A percentile compares a stretch with the other conserved stretches of the same genome.
These are phyloP conservation scores for Heliopora coerulea DNA, from an alignment of 92 coral and sea anemone genomes.

Conservation along the genomic window DNA sequence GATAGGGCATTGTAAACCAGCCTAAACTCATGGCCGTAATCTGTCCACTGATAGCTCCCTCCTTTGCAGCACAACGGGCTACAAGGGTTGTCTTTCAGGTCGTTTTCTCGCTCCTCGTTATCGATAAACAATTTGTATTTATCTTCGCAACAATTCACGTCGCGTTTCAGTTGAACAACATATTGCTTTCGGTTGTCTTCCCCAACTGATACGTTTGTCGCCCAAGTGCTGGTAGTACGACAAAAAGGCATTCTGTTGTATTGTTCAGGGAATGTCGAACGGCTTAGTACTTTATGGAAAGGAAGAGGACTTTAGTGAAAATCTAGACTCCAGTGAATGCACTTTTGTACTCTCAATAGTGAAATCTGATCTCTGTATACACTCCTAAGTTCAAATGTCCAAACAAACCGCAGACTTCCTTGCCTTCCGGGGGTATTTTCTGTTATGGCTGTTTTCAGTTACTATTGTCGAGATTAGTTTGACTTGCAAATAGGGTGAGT, in stretches of 20 bases:
- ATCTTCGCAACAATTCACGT: constrained; percentile 63
- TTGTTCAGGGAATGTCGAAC: no score
- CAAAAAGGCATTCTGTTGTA: constrained; percentile 62
- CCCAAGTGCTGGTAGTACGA: constrained; percentile 76
- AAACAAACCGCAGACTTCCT: no score
- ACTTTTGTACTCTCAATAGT: neutral
- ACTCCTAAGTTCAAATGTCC: no score
- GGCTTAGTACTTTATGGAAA: no score
- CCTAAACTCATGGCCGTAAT: constrained; percentile 78
- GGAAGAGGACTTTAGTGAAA: neutral
- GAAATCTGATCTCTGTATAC: no score
- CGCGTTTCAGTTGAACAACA: constrained; percentile 66
- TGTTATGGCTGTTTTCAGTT: no score
- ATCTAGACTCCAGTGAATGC: neutral
- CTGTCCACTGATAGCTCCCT: constrained; percentile 77
- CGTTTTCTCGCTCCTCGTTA: constrained; percentile 59
- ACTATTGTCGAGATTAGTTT: no score
- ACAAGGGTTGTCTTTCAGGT: constrained; percentile 78
- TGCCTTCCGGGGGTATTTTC: no score
- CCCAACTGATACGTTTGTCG: constrained; percentile 66
- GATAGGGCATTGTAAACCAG: constrained; percentile 74
- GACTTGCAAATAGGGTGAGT: no score
- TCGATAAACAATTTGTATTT: constrained; percentile 74
- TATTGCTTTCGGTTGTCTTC: constrained; percentile 68
- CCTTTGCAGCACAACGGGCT: constrained; percentile 88